Conservation (phyloP, 2,113 vertebrate genomes). For the Phocoena sinus region DNA sequence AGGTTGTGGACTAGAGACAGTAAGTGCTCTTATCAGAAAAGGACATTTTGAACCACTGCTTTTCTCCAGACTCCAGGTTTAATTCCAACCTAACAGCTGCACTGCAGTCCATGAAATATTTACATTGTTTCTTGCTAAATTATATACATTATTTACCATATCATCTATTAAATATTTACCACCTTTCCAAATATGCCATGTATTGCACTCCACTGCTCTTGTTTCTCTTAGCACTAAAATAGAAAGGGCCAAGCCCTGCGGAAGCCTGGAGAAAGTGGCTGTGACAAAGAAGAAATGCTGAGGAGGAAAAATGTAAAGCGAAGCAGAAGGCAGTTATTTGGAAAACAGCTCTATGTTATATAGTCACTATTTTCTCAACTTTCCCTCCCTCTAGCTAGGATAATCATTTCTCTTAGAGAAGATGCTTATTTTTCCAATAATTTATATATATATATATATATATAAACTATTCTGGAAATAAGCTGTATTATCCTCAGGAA, state of each 20-base stretch:
- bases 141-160: constrained; percentile 75
- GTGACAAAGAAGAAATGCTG: neutral
- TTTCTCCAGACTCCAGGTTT: constrained; percentile 54
- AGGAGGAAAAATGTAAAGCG: neutral
- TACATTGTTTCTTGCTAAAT: constrained; percentile 68
- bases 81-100: constrained; percentile 66
- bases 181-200: constrained; percentile 58
- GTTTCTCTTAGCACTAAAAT: constrained; percentile 51
- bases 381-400: neutral
- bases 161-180: constrained; percentile 72
- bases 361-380: neutral
- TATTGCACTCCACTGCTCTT: constrained; percentile 40
- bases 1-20: neutral
- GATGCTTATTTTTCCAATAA: neutral
- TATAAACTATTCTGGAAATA: neutral
- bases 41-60: constrained; percentile 34
- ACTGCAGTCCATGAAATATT: constrained; percentile 72
- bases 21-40: constrained; percentile 2
- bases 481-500: neutral
- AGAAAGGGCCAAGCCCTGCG: constrained; percentile 31
- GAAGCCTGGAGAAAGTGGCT: constrained; percentile 8
- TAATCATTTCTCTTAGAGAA: neutral
- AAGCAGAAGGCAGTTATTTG: neutral
- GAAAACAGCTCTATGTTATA: neutral
- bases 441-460: neutral